Base-by-base conservation (phyloP, 2,113 vertebrate species). In the Actenoides hombroni region DNA sequence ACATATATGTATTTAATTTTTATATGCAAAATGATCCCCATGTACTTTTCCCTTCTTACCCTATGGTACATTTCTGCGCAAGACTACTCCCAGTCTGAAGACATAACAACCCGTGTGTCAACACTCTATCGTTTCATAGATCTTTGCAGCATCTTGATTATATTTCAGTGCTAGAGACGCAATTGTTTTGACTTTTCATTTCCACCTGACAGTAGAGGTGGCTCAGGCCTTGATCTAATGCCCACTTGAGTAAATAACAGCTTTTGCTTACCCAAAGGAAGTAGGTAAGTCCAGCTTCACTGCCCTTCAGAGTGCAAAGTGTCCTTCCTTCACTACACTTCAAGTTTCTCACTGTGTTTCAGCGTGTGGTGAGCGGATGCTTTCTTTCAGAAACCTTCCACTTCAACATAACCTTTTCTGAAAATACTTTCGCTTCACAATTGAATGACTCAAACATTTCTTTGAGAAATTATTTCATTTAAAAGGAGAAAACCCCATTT, bases 281-380 rank as follows among this genome's bases (percentile, higher is more conserved):
- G 6, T 9, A 59, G 18, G 12, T 4, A 68, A 53, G 11, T 51
- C 33, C 57, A 61, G 33, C 33, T 33, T 42, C 42, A 16, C 11
- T 24, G 8, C 29, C 16, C 37, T 82, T 87, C 16, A 16, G 42
- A 42, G 5, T 8, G 11, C 35, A 76, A 78, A n/a, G 2, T 9
- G 9, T 39, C 31, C 53, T 79, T 83, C 68, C 16, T 4, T 75
- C n/a, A 3, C 12, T 21, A 16, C 8, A 44, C 15, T 11, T 78
- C 0, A 0, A 54, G 9, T 40, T 64, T 56, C 15, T 91, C 25
- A 12, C 31, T 46, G 9, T 48, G n/a, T 48, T 85, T 85, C 44
- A 85, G 25, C 28, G 39, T 1, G 1, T 23, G 7, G 10, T 0
- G 0, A 74, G 19, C 5, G 18, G 29, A 35, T 33, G 12, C 3